These are phyloP conservation scores for Trissolcus basalis DNA, from an alignment of 1,140 invertebrate genomes.

Conservation along the genomic window DNA sequence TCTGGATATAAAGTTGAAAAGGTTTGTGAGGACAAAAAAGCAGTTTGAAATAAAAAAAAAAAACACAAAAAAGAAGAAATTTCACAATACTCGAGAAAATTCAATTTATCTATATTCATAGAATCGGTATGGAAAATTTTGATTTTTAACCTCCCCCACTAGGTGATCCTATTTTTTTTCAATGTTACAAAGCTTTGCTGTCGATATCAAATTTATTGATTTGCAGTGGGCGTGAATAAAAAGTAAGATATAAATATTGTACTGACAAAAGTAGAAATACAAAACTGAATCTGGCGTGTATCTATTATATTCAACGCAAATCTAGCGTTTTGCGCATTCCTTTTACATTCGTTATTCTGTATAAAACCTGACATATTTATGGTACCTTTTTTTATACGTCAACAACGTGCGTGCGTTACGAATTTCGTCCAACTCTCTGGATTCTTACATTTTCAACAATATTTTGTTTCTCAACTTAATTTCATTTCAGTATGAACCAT, in stretches of 20 bases:
- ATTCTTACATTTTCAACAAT: background rate
- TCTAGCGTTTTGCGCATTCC: conserved; percentile 17
- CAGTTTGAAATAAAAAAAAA: no score
- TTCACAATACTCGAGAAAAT: conserved; percentile 5
- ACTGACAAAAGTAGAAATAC: conserved; percentile 46
- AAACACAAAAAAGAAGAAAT: no score
- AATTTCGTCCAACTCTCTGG: background rate
- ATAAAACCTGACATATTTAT: conserved; percentile 37
- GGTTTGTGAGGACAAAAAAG: no score
- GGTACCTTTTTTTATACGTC: conserved; percentile 9
- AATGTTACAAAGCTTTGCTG: conserved; percentile 26
- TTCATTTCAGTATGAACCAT: no score
- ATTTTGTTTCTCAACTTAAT: no score
- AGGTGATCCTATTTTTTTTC: no score
- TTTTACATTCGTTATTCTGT: conserved; percentile 24
- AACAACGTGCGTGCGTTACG: conserved; percentile 4
- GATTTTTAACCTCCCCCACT: no score
- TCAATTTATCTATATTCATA: conserved; percentile 39
- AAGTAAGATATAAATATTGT: conserved; percentile 53
- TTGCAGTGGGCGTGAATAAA: conserved; percentile 35
- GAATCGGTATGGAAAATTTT: conserved; percentile 9
- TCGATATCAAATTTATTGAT: conserved; percentile 50
- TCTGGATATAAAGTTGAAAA: no score
- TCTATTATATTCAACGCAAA: conserved; percentile 47
- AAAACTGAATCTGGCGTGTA: conserved; percentile 41